Conservation (phyloP, 2,113 vertebrate species). For the Nanorana parkeri region DNA sequence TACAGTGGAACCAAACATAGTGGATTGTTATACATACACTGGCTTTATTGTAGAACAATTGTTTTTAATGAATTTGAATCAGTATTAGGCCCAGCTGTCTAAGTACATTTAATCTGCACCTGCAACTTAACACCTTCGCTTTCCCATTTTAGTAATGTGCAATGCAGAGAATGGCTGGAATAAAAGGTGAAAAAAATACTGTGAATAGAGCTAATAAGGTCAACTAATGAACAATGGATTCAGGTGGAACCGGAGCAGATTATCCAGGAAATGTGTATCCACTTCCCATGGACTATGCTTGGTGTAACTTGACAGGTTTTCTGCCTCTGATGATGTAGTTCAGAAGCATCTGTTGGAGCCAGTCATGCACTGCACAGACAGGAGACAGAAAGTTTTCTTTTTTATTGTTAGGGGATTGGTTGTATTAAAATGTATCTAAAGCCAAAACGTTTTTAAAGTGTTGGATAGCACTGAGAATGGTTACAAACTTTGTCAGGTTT, state of each 20-base stretch:
- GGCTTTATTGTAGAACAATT: background rate
- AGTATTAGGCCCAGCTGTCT: background rate
- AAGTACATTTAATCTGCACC: constrained; percentile 13
- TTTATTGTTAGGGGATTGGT: background rate
- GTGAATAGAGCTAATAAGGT: constrained; percentile 33
- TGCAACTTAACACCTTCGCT: background rate
- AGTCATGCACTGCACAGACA: background rate
- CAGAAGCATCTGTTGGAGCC: background rate
- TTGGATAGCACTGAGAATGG: too few relatives aligned
- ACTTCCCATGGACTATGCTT: constrained; percentile 29
- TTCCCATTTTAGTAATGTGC: background rate
- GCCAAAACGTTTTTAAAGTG: too few relatives aligned
- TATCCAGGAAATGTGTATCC: constrained; percentile 40
- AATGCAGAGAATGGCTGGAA: background rate
- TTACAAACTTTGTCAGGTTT: too few relatives aligned
- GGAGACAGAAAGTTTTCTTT: background rate
- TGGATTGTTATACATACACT: background rate
- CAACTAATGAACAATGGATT: constrained; percentile 24
- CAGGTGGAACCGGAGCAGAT: constrained; percentile 39
- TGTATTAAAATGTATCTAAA: background rate
- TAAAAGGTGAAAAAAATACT: constrained; percentile 29
- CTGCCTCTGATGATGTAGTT: background rate
- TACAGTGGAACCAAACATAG: background rate
- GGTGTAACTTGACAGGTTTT: background rate
- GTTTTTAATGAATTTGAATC: constrained; percentile 17